Conservation (phyloP, 2,797 vertebrate species). For the Pelobates cultripes region DNA sequence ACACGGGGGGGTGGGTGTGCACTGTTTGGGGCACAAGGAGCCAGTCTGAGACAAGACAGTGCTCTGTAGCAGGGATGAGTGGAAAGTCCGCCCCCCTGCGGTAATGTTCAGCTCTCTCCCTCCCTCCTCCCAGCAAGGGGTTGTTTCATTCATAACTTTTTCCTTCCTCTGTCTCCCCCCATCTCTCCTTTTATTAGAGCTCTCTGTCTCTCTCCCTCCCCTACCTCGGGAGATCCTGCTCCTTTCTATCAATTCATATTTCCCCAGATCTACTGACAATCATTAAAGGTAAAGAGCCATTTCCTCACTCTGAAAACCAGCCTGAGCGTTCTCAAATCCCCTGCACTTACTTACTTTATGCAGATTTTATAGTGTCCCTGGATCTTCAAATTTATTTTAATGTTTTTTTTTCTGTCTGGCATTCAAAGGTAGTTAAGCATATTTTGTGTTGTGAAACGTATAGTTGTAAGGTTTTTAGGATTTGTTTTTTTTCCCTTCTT, state of each 20-base stretch:
- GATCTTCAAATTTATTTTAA: not conserved
- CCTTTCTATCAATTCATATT: not conserved
- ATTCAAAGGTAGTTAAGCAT: too few relatives aligned
- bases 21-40: too few relatives aligned
- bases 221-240: not conserved
- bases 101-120: conserved; percentile 67
- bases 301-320: not conserved
- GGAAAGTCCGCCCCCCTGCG: conserved; percentile 69
- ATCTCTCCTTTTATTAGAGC: conserved; percentile 65
- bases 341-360: not conserved
- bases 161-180: conserved; percentile 63
- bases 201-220: conserved; percentile 22
- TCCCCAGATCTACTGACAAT: conserved; percentile 1
- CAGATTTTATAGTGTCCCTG: not conserved
- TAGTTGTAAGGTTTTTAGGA: too few relatives aligned
- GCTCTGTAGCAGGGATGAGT: conserved; percentile 64
- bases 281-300: conserved; percentile 11
- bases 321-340: not conserved
- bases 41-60: conserved; percentile 34
- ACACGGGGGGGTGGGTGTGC: too few relatives aligned
- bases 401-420: too few relatives aligned
- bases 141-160: conserved; percentile 96
- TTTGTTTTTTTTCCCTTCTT: too few relatives aligned
- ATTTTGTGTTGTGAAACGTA: too few relatives aligned
- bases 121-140: conserved; percentile 65